phyloP scores from a whole-genome alignment of 2,888 invertebrate genomes.

The Eristalinus aeneus region DNA sequence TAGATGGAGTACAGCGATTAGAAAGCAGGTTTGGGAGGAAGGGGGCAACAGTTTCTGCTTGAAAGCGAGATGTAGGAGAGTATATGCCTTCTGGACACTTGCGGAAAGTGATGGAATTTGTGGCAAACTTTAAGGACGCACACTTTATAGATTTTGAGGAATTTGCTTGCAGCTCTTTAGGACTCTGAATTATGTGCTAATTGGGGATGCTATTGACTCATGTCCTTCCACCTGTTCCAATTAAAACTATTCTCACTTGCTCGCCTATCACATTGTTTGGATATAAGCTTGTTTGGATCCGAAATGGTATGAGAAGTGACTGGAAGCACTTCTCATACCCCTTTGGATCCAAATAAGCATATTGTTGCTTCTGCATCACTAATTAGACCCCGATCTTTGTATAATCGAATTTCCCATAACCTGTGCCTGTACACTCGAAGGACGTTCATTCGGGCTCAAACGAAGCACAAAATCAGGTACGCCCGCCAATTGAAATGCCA shows the following conservation, averaged over 20 bases:
- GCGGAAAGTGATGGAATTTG: not conserved
- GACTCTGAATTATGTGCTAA: too few species aligned
- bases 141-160: too few species aligned
- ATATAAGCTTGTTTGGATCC: too few species aligned
- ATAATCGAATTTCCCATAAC: not conserved
- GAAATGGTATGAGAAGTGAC: too few species aligned
- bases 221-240: too few species aligned
- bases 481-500: conserved; percentile 23
- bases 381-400: not conserved
- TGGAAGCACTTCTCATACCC: too few species aligned
- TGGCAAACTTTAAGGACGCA: too few species aligned
- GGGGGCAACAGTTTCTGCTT: not conserved
- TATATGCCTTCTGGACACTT: not conserved
- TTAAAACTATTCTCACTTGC: too few species aligned
- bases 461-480: conserved; percentile 6
- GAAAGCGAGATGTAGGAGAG: not conserved
- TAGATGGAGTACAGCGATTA: not conserved
- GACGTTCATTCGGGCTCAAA: not conserved
- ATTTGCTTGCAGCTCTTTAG: too few species aligned
- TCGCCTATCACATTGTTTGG: too few species aligned
- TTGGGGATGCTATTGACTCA: too few species aligned
- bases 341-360: not conserved
- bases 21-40: not conserved
- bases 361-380: not conserved
- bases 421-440: not conserved